Evolutionary conservation across 2,797 vertebrate species (phyloP).

Genomic region (Gallinago nigripennis): DNA sequence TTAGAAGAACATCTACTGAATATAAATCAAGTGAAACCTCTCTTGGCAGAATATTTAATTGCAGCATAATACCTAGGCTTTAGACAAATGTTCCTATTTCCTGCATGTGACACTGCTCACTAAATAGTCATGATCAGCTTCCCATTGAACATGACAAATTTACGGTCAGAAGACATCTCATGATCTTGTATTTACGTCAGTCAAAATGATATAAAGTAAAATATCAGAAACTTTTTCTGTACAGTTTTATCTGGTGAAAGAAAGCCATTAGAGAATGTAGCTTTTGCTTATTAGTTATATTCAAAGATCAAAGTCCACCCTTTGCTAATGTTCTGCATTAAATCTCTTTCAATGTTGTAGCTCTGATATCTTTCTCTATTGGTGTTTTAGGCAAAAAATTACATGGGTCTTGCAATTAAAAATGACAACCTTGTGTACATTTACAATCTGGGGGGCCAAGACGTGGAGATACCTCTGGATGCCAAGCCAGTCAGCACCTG

Average conservation of each 20-base stretch:
- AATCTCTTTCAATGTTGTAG: neutral
- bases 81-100: neutral
- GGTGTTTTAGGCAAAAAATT: conserved; percentile 87
- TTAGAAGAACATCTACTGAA: neutral
- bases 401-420: conserved; percentile 95
- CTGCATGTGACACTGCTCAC: neutral
- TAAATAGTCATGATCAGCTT: neutral
- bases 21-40: neutral
- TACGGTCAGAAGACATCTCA: neutral
- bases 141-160: neutral
- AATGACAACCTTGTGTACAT: conserved; percentile 93
- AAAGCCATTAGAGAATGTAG: neutral
- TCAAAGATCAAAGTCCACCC: neutral
- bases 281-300: neutral
- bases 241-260: neutral
- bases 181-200: neutral
- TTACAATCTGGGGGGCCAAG: conserved; percentile 91
- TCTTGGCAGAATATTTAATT: conserved; percentile 19
- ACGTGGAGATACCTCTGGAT: conserved; percentile 91
- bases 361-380: conserved; percentile 6
- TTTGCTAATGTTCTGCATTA: neutral
- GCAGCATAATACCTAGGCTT: neutral
- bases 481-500: conserved; percentile 96
- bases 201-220: neutral
- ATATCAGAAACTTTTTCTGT: neutral